Evolutionary conservation across 92 coral and sea anemone species (phyloP), one percentile per base, ranked within the genome.

Genomic region (Virgularia gustaviana): DNA sequence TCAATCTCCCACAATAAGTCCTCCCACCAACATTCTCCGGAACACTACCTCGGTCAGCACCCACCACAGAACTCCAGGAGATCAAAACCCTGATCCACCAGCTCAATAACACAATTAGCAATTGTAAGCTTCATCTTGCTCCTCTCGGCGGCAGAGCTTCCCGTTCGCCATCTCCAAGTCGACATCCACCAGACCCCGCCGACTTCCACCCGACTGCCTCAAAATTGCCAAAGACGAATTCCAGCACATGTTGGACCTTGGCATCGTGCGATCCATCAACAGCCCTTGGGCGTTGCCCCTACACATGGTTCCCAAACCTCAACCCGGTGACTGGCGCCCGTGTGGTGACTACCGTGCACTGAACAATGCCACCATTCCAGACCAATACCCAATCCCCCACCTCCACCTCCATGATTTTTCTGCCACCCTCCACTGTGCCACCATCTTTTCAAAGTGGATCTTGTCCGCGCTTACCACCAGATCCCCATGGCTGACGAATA

Each of bases 361-460:
- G n/a, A n/a, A n/a, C n/a, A n/a, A n/a, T n/a, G n/a, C n/a, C n/a
- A n/a, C n/a, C n/a, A n/a, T 16, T 6, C 5, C 62, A 2, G 62
- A 56, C 13, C 62, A 36, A 2, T 56, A 56, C 31, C 62, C 62
- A 2, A 2, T 56, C n/a, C n/a, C n/a, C n/a, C n/a, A n/a, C n/a
- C n/a, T n/a, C n/a, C n/a, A n/a, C n/a, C 19, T 67, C 10, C 61
- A 67, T 15, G 75, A 67, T 53, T 33, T 65, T 23, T 18, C 54
- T 1, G 35, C 57, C 35, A 49, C 3, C 32, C 73, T 65, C 12
- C 54, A 42, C 9, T 56, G 73, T 7, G 25, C 11, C 3, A 37
- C 73, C 47, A 37, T 37, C 16, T 65, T 65, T 57, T 38, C 54
- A 65, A 65, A 25, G 42, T 65, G 7, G 57, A 65, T 24, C 31